These are phyloP conservation scores for Laothoe populi DNA, from an alignment of 2,888 invertebrate genomes.

Conservation along the genomic window DNA sequence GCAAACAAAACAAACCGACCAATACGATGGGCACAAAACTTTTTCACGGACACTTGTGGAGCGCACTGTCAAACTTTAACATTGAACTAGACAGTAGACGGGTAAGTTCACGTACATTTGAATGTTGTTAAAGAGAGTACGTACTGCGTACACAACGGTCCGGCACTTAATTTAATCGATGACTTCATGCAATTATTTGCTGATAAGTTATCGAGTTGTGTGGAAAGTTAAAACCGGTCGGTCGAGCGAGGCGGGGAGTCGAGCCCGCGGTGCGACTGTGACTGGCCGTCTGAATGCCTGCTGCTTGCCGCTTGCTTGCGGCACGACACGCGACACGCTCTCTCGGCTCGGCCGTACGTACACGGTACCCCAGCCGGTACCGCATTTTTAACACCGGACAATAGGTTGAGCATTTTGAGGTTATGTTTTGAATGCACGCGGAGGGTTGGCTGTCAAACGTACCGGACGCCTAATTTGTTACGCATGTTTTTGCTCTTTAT, in stretches of 20 bases:
- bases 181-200: slow-evolving; percentile 79
- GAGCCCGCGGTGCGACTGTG: slow-evolving; percentile 30
- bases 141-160: slow-evolving; percentile 33
- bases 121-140: slow-evolving; percentile 36
- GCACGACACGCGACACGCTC: slow-evolving; percentile 32
- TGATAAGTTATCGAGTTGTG: slow-evolving; percentile 76
- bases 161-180: slow-evolving; percentile 75
- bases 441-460: slow-evolving; percentile 20
- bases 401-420: slow-evolving; percentile 71
- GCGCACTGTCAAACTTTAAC: slow-evolving; percentile 66
- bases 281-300: slow-evolving; percentile 16
- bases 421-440: slow-evolving; percentile 68
- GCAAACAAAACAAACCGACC: slow-evolving; percentile 65
- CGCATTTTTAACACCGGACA: slow-evolving; percentile 75
- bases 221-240: slow-evolving; percentile 50
- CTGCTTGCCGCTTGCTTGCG: not conserved
- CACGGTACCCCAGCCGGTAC: slow-evolving; percentile 41
- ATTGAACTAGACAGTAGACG: slow-evolving; percentile 35
- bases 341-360: slow-evolving; percentile 40
- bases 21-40: slow-evolving; percentile 70
- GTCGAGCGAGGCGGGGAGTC: slow-evolving; percentile 28
- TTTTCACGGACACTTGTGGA: slow-evolving; percentile 79
- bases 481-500: slow-evolving; percentile 35
- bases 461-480: slow-evolving; percentile 12
- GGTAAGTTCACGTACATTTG: slow-evolving; percentile 31